phyloP scores from a whole-genome alignment of 92 coral and sea anemone species.

The Montipora capitata region DNA sequence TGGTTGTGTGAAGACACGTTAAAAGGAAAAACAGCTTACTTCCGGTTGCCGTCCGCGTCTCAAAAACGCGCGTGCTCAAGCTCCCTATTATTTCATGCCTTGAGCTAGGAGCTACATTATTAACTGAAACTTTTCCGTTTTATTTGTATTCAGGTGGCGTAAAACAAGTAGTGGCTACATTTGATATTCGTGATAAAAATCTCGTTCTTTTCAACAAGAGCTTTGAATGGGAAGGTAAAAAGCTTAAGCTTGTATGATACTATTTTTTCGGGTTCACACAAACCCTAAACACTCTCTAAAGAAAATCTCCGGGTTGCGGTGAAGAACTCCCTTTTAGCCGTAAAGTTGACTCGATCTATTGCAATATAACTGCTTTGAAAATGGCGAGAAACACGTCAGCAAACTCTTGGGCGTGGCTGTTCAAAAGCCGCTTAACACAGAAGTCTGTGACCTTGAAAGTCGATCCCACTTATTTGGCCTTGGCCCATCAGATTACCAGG shows the following conservation, averaged over 20 bases:
- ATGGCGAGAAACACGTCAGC: no score
- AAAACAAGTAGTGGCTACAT: constrained; percentile 50
- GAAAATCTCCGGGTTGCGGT: background rate
- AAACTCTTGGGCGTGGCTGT: no score
- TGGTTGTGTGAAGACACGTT: no score
- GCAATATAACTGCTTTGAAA: background rate
- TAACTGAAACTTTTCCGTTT: no score
- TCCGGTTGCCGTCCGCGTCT: no score
- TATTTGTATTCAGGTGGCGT: constrained; percentile 44
- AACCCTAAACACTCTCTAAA: background rate
- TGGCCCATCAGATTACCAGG: no score
- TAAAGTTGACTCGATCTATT: background rate
- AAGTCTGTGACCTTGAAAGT: no score
- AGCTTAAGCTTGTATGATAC: background rate
- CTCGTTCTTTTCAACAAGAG: constrained; percentile 50
- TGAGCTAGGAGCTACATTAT: background rate
- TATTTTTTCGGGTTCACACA: background rate
- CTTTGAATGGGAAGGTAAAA: constrained; percentile 78
- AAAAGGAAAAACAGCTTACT: no score
- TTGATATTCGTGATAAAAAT: constrained; percentile 56
- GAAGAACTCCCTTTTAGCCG: background rate
- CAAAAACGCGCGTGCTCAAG: no score
- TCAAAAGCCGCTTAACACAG: no score
- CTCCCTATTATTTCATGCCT: background rate
- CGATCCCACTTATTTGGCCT: no score